Percentiles rank a stretch among this genome's conserved stretches.
These are phyloP conservation scores for Atlantisia rogersi DNA, from an alignment of 2,113 vertebrate genomes.

Conservation along the genomic window DNA sequence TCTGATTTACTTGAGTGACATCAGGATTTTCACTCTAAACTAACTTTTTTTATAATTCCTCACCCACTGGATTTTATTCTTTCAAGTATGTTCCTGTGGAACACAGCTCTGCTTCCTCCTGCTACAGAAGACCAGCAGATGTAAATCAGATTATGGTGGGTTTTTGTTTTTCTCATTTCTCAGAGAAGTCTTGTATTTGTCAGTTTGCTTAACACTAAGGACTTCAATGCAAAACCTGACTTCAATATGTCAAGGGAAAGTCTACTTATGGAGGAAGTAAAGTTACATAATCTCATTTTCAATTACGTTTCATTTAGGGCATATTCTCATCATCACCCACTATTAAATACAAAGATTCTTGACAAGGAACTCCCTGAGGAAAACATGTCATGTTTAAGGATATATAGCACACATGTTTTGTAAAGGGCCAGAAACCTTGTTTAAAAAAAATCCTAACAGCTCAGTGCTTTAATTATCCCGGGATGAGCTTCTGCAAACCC, in stretches of 20 bases:
- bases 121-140: slow-evolving; percentile 27
- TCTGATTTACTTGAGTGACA: slow-evolving; percentile 46
- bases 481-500: not conserved
- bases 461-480: slow-evolving; percentile 24
- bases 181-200: slow-evolving; percentile 45
- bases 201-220: slow-evolving; percentile 55
- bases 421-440: slow-evolving; percentile 47
- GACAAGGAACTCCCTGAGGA: slow-evolving; percentile 74
- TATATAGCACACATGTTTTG: slow-evolving; percentile 70
- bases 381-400: slow-evolving; percentile 77
- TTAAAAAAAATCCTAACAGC: not conserved
- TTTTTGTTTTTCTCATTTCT: not conserved
- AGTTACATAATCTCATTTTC: slow-evolving; percentile 80
- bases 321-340: slow-evolving; percentile 71
- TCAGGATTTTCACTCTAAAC: slow-evolving; percentile 16
- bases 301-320: slow-evolving; percentile 77
- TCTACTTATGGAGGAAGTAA: slow-evolving; percentile 64
- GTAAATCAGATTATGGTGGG: not conserved
- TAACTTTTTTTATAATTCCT: not conserved
- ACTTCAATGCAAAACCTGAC: slow-evolving; percentile 47
- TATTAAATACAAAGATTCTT: slow-evolving; percentile 77
- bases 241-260: slow-evolving; percentile 50
- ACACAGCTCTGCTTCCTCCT: slow-evolving; percentile 20
- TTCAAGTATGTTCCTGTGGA: not conserved
- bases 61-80: not conserved